Percentiles rank a stretch among this genome's conserved stretches.
phyloP scores from a whole-genome alignment of 2,113 vertebrate genomes.

The Tinamus guttatus region DNA sequence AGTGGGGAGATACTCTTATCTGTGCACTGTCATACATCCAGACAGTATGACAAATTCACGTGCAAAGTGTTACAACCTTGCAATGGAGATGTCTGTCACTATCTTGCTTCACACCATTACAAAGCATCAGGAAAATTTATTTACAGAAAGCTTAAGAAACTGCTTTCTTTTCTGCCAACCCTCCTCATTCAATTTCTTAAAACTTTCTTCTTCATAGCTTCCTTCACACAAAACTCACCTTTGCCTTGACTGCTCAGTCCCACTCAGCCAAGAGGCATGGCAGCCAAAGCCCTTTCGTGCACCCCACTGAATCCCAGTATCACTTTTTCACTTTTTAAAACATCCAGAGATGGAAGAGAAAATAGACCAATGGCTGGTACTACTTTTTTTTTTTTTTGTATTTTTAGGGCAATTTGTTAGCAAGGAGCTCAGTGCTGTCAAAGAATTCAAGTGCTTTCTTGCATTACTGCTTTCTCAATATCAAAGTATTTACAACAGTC shows the following conservation, averaged over 20 bases:
- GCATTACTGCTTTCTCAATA: background rate
- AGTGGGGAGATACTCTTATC: too few relatives aligned
- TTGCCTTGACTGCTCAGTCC: background rate
- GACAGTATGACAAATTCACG: background rate
- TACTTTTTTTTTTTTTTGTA: background rate
- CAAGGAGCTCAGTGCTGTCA: background rate
- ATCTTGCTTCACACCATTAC: background rate
- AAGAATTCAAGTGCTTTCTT: background rate
- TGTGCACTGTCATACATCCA: background rate
- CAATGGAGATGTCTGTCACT: background rate
- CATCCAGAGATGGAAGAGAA: background rate
- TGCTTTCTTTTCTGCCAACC: background rate
- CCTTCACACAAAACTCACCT: background rate
- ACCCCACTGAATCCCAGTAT: background rate
- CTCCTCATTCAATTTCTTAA: background rate
- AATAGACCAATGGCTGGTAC: background rate
- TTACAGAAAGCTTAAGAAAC: background rate
- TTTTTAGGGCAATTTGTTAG: background rate
- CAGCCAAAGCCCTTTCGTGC: background rate
- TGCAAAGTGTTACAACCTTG: background rate
- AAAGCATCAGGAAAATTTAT: background rate
- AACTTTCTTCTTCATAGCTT: background rate
- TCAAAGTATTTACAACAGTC: background rate
- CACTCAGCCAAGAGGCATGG: background rate
- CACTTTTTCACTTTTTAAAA: background rate